Base-by-base conservation (phyloP, 2,113 vertebrate genomes). In the Pachyramphus minor region DNA sequence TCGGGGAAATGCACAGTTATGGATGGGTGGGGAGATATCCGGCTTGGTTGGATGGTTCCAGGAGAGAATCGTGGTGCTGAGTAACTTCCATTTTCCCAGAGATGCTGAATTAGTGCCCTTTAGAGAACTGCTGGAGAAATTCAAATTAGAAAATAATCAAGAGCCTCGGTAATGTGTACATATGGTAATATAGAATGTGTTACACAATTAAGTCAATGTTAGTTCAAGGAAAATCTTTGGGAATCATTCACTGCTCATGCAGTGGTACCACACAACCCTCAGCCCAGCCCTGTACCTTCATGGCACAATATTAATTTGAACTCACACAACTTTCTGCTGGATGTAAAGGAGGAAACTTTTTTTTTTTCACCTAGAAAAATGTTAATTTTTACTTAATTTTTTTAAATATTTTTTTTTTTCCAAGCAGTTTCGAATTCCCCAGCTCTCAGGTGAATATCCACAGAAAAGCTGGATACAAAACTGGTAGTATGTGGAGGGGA, bases 141-240 rank as follows among this genome's bases (percentile, higher is more conserved):
- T 84, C 77, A 90, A 96, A 97, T 96, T 86, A 95, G 90, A 39
- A 96, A 96, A 96, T 75, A 94, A 96, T 96, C 95, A 94, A 72
- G 87, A 83, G 87, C 39, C 88, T 49, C 8, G 41, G 59, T 94
- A 81, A 94, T 93, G 90, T 96, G 88, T 96, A 89, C 93, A 93
- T 77, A 93, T 58, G 90, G 90, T 94, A 95, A 96, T 96, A 86
- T 72, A 72, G 87, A 72, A 92, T 86, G 85, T 94, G 92, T 84
- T 81, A 75, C 88, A 93, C 90, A 93, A 94, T 90, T 84, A 96
- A 86, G 92, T 90, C 96, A 96, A 93, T 95, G 93, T 96, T 94
- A 94, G 79, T 76, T 96, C 90, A 96, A 97, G 95, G 95, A 93
- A 96, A 94, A 96, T 44, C 93, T 96, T 84, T 90, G 79, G 55